Conservation (phyloP, 2,888 invertebrate genomes). For the Agrochola lychnidis region DNA sequence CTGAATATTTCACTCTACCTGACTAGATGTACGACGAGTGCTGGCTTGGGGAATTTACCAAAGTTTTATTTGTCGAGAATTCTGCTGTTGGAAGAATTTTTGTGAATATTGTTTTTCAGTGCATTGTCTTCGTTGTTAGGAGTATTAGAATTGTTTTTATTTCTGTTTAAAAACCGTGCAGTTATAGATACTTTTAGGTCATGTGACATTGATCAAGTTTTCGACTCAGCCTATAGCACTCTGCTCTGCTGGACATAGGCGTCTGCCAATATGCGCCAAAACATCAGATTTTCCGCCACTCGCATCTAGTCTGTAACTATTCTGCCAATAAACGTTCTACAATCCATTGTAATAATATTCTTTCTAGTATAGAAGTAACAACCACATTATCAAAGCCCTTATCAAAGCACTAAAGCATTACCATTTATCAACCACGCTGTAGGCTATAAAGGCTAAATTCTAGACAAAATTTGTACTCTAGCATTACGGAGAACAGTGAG, state of each 20-base stretch:
- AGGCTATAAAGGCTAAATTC: constrained; percentile 33
- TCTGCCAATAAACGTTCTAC: neutral
- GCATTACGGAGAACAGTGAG: constrained; percentile 19
- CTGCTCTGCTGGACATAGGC: neutral
- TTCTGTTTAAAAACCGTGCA: too few relatives aligned
- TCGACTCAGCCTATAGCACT: neutral
- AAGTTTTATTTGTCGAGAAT: constrained; percentile 48
- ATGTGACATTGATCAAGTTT: neutral
- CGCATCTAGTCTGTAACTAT: neutral
- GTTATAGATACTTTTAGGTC: too few relatives aligned
- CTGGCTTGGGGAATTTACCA: constrained; percentile 45
- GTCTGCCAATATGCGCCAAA: neutral
- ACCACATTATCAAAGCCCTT: neutral
- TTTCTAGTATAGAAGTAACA: neutral
- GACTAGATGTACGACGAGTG: constrained; percentile 21
- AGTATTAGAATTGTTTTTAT: neutral
- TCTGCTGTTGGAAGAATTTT: constrained; percentile 16
- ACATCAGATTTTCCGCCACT: neutral
- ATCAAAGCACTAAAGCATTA: constrained; percentile 1
- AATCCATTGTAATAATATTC: neutral
- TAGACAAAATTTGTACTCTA: constrained; percentile 55
- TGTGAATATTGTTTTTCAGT: constrained; percentile 12
- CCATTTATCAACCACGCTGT: neutral
- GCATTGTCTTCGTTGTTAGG: neutral
- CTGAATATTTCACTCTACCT: constrained; percentile 54